Base-by-base conservation (phyloP, 1,140 invertebrate species). In the Campoletis sonorensis region DNA sequence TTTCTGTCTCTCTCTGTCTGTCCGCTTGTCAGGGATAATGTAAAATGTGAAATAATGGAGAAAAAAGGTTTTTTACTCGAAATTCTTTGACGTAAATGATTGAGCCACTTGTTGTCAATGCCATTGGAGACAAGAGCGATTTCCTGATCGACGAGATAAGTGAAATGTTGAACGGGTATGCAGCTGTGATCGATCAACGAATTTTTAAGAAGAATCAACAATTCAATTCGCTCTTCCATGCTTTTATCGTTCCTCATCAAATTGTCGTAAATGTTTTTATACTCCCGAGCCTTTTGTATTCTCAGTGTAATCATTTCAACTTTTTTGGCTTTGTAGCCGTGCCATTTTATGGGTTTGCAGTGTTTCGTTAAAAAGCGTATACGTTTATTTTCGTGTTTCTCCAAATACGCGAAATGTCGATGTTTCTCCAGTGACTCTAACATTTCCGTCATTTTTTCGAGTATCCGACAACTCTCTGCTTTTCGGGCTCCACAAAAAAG, bases 251-350 rank as follows among this genome's bases (percentile, higher is more conserved):
- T 89, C 58, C 93, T 90, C 64, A 91, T 89, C 73, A 95, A 91
- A 40, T 89, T 89, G 21, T 93, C 90, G 83, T 95, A 95, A 2
- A 95, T 85, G 61, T 92, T 91, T 84, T 93, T 94, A 33, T 94
- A 92, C 84, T 94, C 93, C 16, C 92, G 92, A 11, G 94, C 95
- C 85, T 93, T 93, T 87, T 95, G 95, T 51, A 93, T 94, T 87
- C 94, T 94, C 54, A 95, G 81, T 7, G 95, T 95, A 54, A 95
- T 92, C 94, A 96, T 94, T 45, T 93, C 90, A 13, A 95, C 91
- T 0, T 92, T 75, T 72, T 93, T 92, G 0, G 93, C 93, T 79
- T 94, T 94, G 33, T 92, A 91, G 45, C 93, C 93, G 71, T 91
- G 93, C 94, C 95, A 96, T 40, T 90, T 90, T 1, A 94, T 89